These are phyloP conservation scores for Mythimna vitellina DNA, from an alignment of 2,888 invertebrate species.

Conservation along the genomic window DNA sequence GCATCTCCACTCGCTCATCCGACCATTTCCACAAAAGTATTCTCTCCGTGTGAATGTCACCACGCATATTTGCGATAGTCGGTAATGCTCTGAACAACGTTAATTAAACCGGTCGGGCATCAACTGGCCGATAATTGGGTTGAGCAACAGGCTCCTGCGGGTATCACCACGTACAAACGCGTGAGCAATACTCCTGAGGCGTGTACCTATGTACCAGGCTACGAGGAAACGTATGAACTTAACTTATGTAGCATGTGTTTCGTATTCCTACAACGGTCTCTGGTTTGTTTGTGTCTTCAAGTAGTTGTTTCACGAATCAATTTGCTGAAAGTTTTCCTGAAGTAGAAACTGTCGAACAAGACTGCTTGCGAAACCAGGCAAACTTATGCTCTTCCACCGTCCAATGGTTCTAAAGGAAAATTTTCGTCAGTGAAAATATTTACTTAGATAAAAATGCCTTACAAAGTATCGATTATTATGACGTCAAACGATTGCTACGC, in stretches of 20 bases:
- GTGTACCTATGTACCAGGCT: slow-evolving; percentile 21
- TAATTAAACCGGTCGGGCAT: slow-evolving; percentile 67
- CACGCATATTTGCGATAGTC: slow-evolving; percentile 51
- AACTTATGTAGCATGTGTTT: slow-evolving; percentile 33
- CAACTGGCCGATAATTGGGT: slow-evolving; percentile 65
- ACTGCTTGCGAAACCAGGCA: slow-evolving; percentile 5
- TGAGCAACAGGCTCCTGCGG: slow-evolving; percentile 71
- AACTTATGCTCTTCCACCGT: neutral
- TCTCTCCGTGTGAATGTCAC: slow-evolving; percentile 15
- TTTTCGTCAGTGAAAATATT: neutral
- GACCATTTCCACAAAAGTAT: slow-evolving; percentile 32
- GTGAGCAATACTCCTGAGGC: slow-evolving; percentile 55
- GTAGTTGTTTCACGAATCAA: slow-evolving; percentile 23
- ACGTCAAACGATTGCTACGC: neutral
- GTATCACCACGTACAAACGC: slow-evolving; percentile 52
- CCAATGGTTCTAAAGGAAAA: neutral
- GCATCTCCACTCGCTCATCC: neutral
- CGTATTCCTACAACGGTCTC: slow-evolving; percentile 35
- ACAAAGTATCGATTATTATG: neutral
- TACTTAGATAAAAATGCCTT: neutral
- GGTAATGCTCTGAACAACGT: slow-evolving; percentile 69
- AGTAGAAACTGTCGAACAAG: slow-evolving; percentile 2
- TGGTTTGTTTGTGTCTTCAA: slow-evolving; percentile 33
- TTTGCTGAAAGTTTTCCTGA: slow-evolving; percentile 26
- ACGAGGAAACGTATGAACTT: slow-evolving; percentile 15